Evolutionary conservation across 2,797 vertebrate genomes (phyloP).

Genomic region (Phaenicophaeus curvirostris): DNA sequence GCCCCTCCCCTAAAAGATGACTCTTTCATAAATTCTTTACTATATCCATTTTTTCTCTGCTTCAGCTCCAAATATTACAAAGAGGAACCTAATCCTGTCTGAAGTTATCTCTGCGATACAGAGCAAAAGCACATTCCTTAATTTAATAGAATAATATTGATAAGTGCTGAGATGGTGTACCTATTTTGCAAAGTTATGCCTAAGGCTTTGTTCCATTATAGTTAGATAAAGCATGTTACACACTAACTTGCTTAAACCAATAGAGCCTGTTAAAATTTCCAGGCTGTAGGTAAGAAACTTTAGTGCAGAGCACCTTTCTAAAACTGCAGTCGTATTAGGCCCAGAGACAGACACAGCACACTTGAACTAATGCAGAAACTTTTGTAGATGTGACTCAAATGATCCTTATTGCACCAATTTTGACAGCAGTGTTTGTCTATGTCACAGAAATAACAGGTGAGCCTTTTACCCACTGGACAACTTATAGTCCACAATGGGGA

Average conservation of each 20-base stretch:
- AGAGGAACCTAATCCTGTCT: background rate
- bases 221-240: background rate
- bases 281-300: background rate
- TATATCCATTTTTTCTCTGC: background rate
- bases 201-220: slow-evolving; percentile 19
- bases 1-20: background rate
- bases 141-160: slow-evolving; percentile 7
- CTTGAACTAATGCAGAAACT: background rate
- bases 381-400: background rate
- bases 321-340: background rate
- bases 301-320: background rate
- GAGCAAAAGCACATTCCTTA: background rate
- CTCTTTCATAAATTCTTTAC: background rate
- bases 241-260: background rate
- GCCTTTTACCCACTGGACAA: background rate
- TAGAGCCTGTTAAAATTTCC: background rate
- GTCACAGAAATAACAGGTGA: background rate
- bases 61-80: background rate
- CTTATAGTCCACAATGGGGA: background rate
- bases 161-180: background rate
- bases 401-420: fast-evolving
- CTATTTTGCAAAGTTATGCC: background rate
- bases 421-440: background rate
- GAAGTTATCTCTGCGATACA: background rate
- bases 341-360: background rate